Percentiles rank a stretch among this genome's conserved stretches.
Conservation (phyloP, 2,113 vertebrate species). For the Mormoops blainvillei region DNA sequence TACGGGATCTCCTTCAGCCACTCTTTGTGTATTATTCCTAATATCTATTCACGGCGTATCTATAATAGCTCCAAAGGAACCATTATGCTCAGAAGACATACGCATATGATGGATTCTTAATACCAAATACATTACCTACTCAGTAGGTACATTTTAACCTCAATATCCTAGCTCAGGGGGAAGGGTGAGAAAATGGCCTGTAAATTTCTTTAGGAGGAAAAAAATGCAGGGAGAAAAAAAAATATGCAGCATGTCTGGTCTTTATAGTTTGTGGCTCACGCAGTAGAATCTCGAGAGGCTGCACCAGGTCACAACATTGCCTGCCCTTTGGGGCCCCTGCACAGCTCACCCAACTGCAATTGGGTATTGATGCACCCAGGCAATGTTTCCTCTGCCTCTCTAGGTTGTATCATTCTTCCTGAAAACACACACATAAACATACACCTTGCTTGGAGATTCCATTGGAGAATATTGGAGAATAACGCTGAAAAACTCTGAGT, state of each 20-base stretch:
- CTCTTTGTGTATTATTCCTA: conserved; percentile 67
- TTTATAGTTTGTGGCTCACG: conserved; percentile 18
- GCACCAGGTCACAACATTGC: background rate
- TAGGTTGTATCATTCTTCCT: background rate
- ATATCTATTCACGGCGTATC: conserved; percentile 57
- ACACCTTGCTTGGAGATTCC: background rate
- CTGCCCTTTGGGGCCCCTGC: background rate
- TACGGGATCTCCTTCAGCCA: conserved; percentile 52
- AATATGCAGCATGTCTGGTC: background rate
- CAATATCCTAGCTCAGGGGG: conserved; percentile 50
- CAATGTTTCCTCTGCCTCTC: background rate
- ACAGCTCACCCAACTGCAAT: background rate
- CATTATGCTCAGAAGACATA: conserved; percentile 45
- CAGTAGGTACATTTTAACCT: conserved; percentile 64
- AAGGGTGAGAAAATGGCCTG: conserved; percentile 29
- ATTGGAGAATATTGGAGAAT: conserved; percentile 26
- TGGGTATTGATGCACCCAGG: background rate
- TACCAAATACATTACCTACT: conserved; percentile 8
- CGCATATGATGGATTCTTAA: background rate
- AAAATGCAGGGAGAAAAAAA: conserved; percentile 16
- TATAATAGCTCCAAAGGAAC: conserved; percentile 61
- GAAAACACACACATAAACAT: background rate
- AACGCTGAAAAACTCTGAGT: background rate
- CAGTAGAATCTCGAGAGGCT: background rate
- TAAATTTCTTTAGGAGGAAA: conserved; percentile 52